phyloP scores from a whole-genome alignment of 2,888 invertebrate genomes.

The Aphodius granarius region DNA sequence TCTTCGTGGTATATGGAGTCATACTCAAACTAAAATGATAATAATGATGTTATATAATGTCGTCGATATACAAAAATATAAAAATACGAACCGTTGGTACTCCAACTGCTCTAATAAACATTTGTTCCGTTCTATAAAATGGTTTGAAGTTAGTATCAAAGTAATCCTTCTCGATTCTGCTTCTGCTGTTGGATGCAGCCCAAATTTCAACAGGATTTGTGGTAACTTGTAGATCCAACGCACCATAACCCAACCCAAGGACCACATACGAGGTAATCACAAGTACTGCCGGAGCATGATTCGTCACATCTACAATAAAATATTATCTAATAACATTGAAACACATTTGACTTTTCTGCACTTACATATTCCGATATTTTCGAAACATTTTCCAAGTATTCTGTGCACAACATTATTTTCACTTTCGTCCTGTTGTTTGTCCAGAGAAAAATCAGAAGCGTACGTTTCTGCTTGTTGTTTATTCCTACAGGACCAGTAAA shows the following conservation, averaged over 20 bases:
- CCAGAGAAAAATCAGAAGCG: neutral
- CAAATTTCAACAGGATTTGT: constrained; percentile 92
- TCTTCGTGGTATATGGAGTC: constrained; percentile 43
- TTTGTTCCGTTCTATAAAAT: constrained; percentile 87
- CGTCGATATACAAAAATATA: neutral
- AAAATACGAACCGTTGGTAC: constrained; percentile 55
- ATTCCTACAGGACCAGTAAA: constrained; percentile 6
- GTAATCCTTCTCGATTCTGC: constrained; percentile 82
- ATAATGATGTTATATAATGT: neutral
- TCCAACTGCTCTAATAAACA: constrained; percentile 74
- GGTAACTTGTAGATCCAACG: constrained; percentile 69
- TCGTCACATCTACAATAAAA: constrained; percentile 63
- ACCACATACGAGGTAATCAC: constrained; percentile 65
- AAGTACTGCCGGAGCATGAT: constrained; percentile 65
- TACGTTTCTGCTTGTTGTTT: neutral
- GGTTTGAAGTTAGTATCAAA: constrained; percentile 87
- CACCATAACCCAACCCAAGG: constrained; percentile 68
- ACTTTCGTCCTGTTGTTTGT: constrained; percentile 10
- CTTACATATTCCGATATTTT: constrained; percentile 54
- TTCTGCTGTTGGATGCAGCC: constrained; percentile 81
- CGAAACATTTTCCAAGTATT: constrained; percentile 51
- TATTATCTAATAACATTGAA: neutral
- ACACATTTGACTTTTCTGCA: constrained; percentile 5
- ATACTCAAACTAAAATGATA: constrained; percentile 41
- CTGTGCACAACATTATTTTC: constrained; percentile 20